Percentiles rank a stretch among this genome's conserved stretches.
Conservation (phyloP, 1,140 invertebrate genomes). For the Tetragnatha versicolor region DNA sequence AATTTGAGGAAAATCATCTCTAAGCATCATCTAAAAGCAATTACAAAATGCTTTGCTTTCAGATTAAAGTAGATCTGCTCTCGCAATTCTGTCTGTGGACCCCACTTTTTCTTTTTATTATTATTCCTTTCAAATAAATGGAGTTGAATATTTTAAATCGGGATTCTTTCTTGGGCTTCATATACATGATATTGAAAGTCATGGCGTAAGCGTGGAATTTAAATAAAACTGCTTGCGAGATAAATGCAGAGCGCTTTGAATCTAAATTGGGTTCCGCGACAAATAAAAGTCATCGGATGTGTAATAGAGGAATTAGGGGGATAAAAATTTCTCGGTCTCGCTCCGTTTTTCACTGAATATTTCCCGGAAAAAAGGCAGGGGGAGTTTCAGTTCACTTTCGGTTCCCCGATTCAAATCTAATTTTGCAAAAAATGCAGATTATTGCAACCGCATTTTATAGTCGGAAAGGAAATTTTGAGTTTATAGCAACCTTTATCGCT, state of each 20-base stretch:
- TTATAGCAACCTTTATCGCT: no score
- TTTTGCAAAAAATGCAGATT: no score
- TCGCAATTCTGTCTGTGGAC: conserved; percentile 35
- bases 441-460: no score
- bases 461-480: no score
- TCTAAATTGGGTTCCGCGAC: conserved; percentile 25
- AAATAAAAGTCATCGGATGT: conserved; percentile 32
- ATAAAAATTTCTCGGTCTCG: conserved; percentile 18
- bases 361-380: no score
- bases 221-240: conserved; percentile 35
- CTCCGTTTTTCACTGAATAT: no score
- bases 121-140: conserved; percentile 4
- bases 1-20: conserved; percentile 38
- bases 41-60: conserved; percentile 38
- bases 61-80: conserved; percentile 53
- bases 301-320: conserved; percentile 27
- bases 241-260: conserved; percentile 38
- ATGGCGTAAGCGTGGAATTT: conserved; percentile 38
- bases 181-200: conserved; percentile 47
- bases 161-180: conserved; percentile 10
- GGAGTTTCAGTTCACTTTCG: no score
- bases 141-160: conserved; percentile 29
- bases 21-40: conserved; percentile 52
- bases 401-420: no score
- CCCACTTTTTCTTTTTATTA: conserved; percentile 12